These are phyloP conservation scores for Oncorhynchus gorbuscha DNA, from an alignment of 2,113 vertebrate genomes.

Conservation along the genomic window DNA sequence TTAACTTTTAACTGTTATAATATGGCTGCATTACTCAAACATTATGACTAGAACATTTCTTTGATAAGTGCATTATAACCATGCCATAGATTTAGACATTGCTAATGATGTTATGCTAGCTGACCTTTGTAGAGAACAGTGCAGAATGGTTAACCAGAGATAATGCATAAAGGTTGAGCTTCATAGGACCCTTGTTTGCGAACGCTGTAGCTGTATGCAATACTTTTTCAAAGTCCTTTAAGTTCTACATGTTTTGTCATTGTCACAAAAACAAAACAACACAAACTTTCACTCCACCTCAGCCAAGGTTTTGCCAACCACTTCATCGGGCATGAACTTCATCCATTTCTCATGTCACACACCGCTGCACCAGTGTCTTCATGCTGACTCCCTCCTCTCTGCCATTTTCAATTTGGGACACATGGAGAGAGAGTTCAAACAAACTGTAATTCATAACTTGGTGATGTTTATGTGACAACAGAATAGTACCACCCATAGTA, in stretches of 20 bases:
- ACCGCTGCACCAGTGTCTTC: conserved; percentile 8
- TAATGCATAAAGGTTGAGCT: conserved; percentile 59
- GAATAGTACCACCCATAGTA: conserved; percentile 1
- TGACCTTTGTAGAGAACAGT: conserved; percentile 7
- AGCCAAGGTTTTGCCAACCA: conserved; percentile 29
- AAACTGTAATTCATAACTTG: conserved; percentile 34
- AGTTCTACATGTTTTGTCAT: conserved; percentile 67
- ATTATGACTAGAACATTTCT: not conserved
- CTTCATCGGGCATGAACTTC: conserved; percentile 27
- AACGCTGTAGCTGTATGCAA: conserved; percentile 63
- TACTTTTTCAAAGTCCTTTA: conserved; percentile 70
- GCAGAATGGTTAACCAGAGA: conserved; percentile 22
- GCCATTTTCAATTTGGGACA: conserved; percentile 24
- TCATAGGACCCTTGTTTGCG: conserved; percentile 58
- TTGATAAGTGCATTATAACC: not conserved
- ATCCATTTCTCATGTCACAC: not conserved
- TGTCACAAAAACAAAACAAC: conserved; percentile 47
- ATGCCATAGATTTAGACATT: not conserved
- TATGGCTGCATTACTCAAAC: not conserved
- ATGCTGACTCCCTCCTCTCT: conserved; percentile 5
- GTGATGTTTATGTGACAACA: conserved; percentile 40
- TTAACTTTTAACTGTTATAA: conserved; percentile 19
- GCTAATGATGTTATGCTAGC: not conserved
- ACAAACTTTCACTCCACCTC: not conserved
- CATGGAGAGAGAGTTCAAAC: conserved; percentile 30